Conservation (phyloP, 2,888 invertebrate species). For the Antheraea yamamai region DNA sequence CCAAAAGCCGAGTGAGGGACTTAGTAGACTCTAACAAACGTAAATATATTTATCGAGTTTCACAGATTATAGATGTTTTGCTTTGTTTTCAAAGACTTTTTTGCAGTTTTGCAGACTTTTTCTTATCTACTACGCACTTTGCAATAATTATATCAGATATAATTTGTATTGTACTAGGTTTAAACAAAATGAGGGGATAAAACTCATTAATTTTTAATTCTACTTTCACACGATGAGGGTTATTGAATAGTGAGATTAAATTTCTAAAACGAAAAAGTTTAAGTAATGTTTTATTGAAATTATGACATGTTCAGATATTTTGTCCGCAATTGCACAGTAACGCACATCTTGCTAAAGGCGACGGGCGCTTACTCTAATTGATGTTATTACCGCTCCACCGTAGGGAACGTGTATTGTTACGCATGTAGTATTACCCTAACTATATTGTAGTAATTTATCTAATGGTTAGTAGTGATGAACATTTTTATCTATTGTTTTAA, state of each 20-base stretch:
- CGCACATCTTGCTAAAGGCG: not conserved
- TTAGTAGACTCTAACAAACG: too few relatives aligned
- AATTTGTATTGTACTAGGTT: not conserved
- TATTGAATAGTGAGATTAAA: not conserved
- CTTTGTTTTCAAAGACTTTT: too few relatives aligned
- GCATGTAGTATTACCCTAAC: not conserved
- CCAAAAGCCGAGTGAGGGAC: too few relatives aligned
- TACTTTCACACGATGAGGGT: not conserved
- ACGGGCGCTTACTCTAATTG: slow-evolving; percentile 1
- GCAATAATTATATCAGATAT: not conserved
- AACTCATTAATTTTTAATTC: not conserved
- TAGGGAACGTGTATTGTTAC: not conserved
- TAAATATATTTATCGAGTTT: too few relatives aligned
- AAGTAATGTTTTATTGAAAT: not conserved
- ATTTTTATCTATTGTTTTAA: not conserved
- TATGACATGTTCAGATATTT: not conserved
- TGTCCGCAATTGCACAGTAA: not conserved
- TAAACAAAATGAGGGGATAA: not conserved
- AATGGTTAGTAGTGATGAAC: not conserved
- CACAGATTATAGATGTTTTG: too few relatives aligned
- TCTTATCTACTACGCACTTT: not conserved
- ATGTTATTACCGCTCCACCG: slow-evolving; percentile 1
- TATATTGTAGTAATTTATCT: slow-evolving; percentile 1
- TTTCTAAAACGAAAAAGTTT: not conserved
- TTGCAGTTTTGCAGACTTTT: not conserved